Evolutionary conservation across 2,113 vertebrate genomes (phyloP).

Genomic region (Uropsilus gracilis): DNA sequence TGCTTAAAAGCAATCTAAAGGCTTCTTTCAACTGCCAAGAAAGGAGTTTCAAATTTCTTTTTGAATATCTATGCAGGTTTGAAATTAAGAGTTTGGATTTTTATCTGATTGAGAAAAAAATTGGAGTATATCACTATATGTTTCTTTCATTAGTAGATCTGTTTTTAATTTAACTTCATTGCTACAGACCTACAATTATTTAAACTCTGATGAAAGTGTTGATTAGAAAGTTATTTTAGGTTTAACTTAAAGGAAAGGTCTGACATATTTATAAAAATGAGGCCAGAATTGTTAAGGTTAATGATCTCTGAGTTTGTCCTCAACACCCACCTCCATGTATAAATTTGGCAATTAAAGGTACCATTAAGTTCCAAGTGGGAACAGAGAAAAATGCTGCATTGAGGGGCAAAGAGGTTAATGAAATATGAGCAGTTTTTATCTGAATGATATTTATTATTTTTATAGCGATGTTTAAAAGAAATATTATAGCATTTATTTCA

Average conservation of each 20-base stretch:
- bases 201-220: neutral
- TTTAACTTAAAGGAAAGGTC: neutral
- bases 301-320: neutral
- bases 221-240: neutral
- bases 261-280: neutral
- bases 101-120: constrained; percentile 21
- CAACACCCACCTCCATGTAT: neutral
- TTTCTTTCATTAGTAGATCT: neutral
- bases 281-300: neutral
- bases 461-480: neutral
- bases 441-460: neutral
- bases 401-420: neutral
- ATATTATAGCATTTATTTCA: too few species aligned
- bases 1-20: too few species aligned
- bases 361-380: neutral
- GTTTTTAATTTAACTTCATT: constrained; percentile 26
- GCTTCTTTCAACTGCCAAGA: constrained; percentile 36
- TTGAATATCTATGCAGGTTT: neutral
- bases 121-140: constrained; percentile 13
- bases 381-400: neutral
- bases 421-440: neutral
- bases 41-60: constrained; percentile 41
- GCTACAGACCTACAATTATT: neutral
- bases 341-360: neutral
- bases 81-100: constrained; percentile 22